Conservation (phyloP, 2,797 vertebrate species). For the Characodon lateralis region DNA sequence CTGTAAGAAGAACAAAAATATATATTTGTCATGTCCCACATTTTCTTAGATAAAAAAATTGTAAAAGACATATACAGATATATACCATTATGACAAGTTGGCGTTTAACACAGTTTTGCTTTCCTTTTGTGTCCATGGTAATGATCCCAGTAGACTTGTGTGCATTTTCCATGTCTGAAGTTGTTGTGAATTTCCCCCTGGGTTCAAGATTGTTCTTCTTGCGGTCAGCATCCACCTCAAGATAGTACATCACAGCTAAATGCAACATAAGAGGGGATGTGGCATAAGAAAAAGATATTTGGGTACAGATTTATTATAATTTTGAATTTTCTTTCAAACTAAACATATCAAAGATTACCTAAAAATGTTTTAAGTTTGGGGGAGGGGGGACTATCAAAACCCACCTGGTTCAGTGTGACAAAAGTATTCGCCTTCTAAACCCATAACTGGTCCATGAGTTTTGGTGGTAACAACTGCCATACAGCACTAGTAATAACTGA, state of each 20-base stretch:
- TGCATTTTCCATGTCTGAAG: conserved; percentile 22
- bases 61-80: not conserved
- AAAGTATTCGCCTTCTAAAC: no score
- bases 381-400: not conserved
- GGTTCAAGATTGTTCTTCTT: conserved; percentile 72
- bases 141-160: conserved; percentile 76
- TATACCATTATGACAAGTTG: conserved; percentile 84
- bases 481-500: not conserved
- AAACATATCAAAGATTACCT: no score
- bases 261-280: conserved; percentile 3
- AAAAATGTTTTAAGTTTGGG: no score
- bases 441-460: no score
- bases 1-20: conserved; percentile 62
- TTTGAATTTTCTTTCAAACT: not conserved
- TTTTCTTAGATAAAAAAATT: not conserved
- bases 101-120: conserved; percentile 71
- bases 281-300: not conserved
- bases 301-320: not conserved
- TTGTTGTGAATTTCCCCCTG: conserved; percentile 80
- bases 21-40: not conserved
- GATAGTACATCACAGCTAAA: conserved; percentile 82
- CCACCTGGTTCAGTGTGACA: not conserved
- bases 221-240: conserved; percentile 85
- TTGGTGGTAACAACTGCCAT: not conserved
- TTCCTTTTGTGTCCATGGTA: conserved; percentile 77